Evolutionary conservation across 2,113 vertebrate genomes (phyloP).

Genomic region (Erinaceus europaeus): DNA sequence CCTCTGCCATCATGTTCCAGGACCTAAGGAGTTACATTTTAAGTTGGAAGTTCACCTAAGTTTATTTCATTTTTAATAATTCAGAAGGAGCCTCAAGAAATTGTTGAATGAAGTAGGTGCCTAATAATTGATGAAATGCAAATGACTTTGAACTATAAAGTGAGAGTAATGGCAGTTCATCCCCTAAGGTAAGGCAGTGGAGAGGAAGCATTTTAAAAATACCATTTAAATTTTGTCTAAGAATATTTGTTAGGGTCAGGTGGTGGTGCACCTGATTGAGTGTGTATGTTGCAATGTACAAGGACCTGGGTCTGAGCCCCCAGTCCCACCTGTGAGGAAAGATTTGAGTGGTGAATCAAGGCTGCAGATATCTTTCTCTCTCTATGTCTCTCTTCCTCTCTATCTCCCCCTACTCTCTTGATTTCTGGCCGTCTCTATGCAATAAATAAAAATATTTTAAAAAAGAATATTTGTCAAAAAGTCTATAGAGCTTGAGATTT

Average conservation of each 20-base stretch:
- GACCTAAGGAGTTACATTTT: not conserved
- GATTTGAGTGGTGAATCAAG: too few relatives aligned
- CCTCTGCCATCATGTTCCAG: too few relatives aligned
- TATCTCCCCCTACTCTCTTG: too few relatives aligned
- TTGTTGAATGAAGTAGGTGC: not conserved
- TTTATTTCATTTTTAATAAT: constrained; percentile 38
- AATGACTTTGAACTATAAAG: constrained; percentile 15
- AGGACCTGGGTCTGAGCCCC: too few relatives aligned
- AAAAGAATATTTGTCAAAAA: not conserved
- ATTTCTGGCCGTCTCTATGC: too few relatives aligned
- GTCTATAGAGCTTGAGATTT: not conserved
- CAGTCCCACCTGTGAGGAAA: too few relatives aligned
- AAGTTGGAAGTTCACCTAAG: not conserved
- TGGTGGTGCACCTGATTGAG: too few relatives aligned
- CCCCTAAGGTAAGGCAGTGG: not conserved
- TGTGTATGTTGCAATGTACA: too few relatives aligned
- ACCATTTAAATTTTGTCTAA: not conserved
- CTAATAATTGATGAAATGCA: constrained; percentile 37
- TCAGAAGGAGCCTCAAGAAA: constrained; percentile 31
- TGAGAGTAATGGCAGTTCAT: not conserved
- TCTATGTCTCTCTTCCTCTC: too few relatives aligned
- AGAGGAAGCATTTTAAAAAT: constrained; percentile 3
- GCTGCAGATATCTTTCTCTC: too few relatives aligned
- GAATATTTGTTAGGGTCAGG: not conserved
- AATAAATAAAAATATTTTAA: too few relatives aligned